These are phyloP conservation scores for Nyctereutes procyonoides DNA, from an alignment of 2,113 vertebrate genomes.

Conservation along the genomic window DNA sequence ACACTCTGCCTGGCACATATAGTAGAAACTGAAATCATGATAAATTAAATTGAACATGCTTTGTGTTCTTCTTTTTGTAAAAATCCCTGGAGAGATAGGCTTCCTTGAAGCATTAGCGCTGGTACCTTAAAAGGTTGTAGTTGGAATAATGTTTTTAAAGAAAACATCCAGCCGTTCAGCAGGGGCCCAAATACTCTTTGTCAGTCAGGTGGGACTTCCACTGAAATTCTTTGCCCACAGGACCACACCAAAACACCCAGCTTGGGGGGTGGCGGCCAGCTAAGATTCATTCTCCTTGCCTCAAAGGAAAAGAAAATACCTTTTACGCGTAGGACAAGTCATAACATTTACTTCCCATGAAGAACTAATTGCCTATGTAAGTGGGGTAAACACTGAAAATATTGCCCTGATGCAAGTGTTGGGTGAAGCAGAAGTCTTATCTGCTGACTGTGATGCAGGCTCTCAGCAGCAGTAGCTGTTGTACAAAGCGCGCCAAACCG, in stretches of 20 bases:
- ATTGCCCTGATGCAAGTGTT: background rate
- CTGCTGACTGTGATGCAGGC: background rate
- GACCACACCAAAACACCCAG: background rate
- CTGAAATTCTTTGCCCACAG: background rate
- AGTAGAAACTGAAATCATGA: background rate
- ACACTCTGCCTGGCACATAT: background rate
- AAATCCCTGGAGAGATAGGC: background rate
- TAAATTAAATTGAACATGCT: background rate
- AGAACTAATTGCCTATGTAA: background rate
- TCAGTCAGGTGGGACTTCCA: background rate
- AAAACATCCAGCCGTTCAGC: conserved; percentile 10
- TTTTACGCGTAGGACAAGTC: background rate
- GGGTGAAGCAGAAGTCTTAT: background rate
- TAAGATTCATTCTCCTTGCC: background rate
- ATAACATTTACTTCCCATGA: background rate
- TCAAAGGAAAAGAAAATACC: background rate
- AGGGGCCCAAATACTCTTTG: background rate
- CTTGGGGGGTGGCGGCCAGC: background rate
- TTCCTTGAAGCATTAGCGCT: conserved; percentile 19
- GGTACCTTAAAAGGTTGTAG: background rate
- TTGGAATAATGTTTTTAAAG: conserved; percentile 61
- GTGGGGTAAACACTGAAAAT: background rate
- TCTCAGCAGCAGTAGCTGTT: background rate
- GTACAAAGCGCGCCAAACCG: background rate
- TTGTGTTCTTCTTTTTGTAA: conserved; percentile 26